Conservation (phyloP, 2,888 invertebrate genomes). For the Macrophya alboannulata region DNA sequence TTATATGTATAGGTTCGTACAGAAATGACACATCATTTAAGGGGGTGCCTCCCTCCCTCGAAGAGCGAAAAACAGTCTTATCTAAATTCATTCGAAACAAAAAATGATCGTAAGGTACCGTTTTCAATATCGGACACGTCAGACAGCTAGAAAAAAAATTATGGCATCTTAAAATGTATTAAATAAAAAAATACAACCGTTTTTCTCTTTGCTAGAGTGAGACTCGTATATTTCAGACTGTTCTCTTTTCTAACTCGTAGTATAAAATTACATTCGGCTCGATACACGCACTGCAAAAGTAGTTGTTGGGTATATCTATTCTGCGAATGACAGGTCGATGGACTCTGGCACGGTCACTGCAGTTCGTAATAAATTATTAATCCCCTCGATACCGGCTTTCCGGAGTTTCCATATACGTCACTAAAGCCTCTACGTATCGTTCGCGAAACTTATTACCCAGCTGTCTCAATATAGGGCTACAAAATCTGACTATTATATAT, state of each 20-base stretch:
- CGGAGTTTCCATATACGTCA: neutral
- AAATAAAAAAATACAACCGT: too few relatives aligned
- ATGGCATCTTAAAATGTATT: too few relatives aligned
- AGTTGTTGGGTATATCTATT: neutral
- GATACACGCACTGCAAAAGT: neutral
- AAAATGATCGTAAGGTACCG: too few relatives aligned
- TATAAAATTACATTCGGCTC: neutral
- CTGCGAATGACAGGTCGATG: constrained; percentile 21
- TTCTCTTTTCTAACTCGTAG: neutral
- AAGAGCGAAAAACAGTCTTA: too few relatives aligned
- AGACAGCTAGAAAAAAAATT: too few relatives aligned
- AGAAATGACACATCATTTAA: neutral
- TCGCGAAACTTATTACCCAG: neutral
- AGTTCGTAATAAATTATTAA: constrained; percentile 42
- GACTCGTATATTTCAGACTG: too few relatives aligned
- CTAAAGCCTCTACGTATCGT: neutral
- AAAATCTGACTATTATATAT: neutral
- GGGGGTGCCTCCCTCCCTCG: too few relatives aligned
- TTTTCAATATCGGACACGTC: too few relatives aligned
- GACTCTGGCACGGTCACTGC: constrained; percentile 24
- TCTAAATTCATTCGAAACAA: too few relatives aligned
- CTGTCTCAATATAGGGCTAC: neutral
- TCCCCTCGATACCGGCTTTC: neutral
- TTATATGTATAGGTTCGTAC: neutral
- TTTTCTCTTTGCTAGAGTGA: too few relatives aligned